Base-by-base conservation (phyloP, 1,140 invertebrate species). In the Achroia grisella region DNA sequence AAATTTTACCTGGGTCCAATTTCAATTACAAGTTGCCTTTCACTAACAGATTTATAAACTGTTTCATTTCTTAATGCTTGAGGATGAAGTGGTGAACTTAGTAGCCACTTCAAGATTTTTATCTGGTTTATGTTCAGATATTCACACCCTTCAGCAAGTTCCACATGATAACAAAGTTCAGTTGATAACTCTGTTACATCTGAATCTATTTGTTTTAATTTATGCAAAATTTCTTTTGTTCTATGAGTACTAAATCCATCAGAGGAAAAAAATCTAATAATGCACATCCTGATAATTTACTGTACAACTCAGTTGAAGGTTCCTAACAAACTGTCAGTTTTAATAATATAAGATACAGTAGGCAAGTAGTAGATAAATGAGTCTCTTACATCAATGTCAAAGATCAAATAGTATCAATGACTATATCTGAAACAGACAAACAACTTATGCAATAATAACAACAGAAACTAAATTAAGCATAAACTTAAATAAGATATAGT, bases 161-260 rank as follows among this genome's bases (percentile, higher is more conserved):
- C 90, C 44, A 96, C 86, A 71, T 96, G 93, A 78, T 91, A 95
- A 83, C 94, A 96, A 17, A 91, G 76, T 86, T 96, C 94, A 29
- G 93, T 91, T 40, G 89, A 80, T 9, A 95, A 53, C 31, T 77
- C 61, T 40, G 49, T 62, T 2, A 92, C 68, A 50, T 79, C 66
- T 10, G 44, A 34, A 53, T 86, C 69, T 28, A 84, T 62, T 30
- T 39, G 4, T 64, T 77, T 73, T 50, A 87, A 63, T 52, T 85
- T 85, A 17, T 63, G 45, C 39, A 86, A 51, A 43, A 85, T 78
- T 63, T 85, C 78, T 34, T 80, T 73, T 48, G 70, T 82, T 68
- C 77, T 86, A 60, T 86, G 77, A 41, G 60, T 63, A 63, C 80
- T 86, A 56, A 79, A 83, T 34, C 75, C 80, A 41, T 82, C 76